A percentile compares a stretch with the other conserved stretches of the same genome.
Evolutionary conservation across 2,797 vertebrate species (phyloP).

Genomic region (Rhinatrema bivittatum): DNA sequence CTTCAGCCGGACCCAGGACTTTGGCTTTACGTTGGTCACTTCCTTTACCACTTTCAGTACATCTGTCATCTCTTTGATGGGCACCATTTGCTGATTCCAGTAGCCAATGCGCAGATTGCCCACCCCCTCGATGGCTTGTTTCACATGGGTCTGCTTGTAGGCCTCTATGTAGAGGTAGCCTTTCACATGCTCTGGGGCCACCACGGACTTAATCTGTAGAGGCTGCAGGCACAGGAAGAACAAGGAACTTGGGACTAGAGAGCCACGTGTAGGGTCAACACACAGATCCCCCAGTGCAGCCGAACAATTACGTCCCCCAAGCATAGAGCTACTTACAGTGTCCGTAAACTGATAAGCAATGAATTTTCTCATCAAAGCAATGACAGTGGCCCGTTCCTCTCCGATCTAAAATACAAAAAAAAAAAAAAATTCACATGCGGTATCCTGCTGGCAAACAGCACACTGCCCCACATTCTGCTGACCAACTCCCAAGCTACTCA

Average conservation of each 20-base stretch:
- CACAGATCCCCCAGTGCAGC: rapidly evolving
- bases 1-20: slow-evolving; percentile 92
- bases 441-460: background rate
- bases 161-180: slow-evolving; percentile 94
- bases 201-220: slow-evolving; percentile 91
- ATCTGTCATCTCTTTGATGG: slow-evolving; percentile 96
- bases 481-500: background rate
- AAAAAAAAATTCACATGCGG: background rate
- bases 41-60: slow-evolving; percentile 96
- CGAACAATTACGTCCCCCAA: background rate
- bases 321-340: slow-evolving; percentile 56
- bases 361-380: slow-evolving; percentile 91
- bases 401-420: slow-evolving; percentile 63
- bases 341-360: slow-evolving; percentile 97
- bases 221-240: slow-evolving; percentile 53
- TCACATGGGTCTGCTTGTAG: slow-evolving; percentile 94
- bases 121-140: slow-evolving; percentile 89
- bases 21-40: slow-evolving; percentile 94
- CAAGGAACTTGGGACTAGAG: background rate
- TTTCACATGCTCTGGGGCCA: slow-evolving; percentile 87
- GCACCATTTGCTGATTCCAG: slow-evolving; percentile 99
- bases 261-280: background rate
- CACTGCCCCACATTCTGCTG: background rate
- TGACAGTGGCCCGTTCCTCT: slow-evolving; percentile 84
- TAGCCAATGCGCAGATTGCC: slow-evolving; percentile 92